Percentiles rank a stretch among this genome's conserved stretches.
phyloP scores from a whole-genome alignment of 1,140 invertebrate species.

The Tetragnatha versicolor region DNA sequence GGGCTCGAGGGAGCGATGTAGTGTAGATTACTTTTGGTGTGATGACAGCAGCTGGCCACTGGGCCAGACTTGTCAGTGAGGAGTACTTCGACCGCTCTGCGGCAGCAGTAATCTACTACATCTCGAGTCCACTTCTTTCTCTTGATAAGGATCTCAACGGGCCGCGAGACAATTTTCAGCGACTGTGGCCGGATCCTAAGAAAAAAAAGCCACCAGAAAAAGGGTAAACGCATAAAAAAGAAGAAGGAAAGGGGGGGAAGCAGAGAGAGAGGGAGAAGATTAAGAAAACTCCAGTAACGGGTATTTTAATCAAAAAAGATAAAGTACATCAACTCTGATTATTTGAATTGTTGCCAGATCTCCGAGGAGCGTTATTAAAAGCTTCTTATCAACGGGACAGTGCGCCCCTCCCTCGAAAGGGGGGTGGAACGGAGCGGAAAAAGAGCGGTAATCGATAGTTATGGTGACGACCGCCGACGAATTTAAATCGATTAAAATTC shows the following conservation, averaged over 20 bases:
- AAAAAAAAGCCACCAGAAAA: not conserved
- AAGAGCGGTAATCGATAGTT: conserved; percentile 26
- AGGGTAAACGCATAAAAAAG: not conserved
- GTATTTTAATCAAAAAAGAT: conserved; percentile 48
- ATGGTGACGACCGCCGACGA: conserved; percentile 36
- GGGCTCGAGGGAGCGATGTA: too few relatives aligned
- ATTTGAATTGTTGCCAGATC: conserved; percentile 46
- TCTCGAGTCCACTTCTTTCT: too few relatives aligned
- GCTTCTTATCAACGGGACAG: conserved; percentile 30
- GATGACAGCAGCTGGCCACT: too few relatives aligned
- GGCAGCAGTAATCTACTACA: not conserved
- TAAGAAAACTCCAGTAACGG: not conserved
- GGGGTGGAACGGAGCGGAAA: not conserved
- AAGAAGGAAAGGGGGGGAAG: not conserved
- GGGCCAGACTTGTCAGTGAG: too few relatives aligned
- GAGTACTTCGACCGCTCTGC: too few relatives aligned
- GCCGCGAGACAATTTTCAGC: too few relatives aligned
- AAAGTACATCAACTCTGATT: conserved; percentile 50
- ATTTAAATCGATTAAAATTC: conserved; percentile 54
- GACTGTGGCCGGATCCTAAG: too few relatives aligned
- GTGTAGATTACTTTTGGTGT: too few relatives aligned
- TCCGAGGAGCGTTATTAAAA: conserved; percentile 35
- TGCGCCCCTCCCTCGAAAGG: not conserved
- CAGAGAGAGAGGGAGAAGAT: not conserved
- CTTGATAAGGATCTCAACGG: too few relatives aligned